Evolutionary conservation across 2,113 vertebrate species (phyloP).

Genomic region (Campylomormyrus tamandua): DNA sequence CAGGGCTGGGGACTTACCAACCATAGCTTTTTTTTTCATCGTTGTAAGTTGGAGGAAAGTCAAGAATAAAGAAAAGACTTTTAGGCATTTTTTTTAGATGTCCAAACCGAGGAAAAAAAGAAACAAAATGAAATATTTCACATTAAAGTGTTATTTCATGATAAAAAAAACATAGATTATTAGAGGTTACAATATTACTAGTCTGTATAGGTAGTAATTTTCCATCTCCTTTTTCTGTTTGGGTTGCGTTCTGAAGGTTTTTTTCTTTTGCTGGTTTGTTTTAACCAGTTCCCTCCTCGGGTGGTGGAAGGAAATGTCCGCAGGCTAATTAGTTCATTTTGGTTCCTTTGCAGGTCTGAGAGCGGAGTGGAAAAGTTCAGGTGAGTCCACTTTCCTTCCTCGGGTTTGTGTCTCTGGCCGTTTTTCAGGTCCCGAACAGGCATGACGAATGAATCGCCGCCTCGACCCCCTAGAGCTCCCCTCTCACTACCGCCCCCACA

Average conservation of each 20-base stretch:
- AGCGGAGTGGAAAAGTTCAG: constrained; percentile 62
- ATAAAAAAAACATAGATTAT: not conserved
- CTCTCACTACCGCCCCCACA: constrained; percentile 25
- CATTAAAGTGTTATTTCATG: not conserved
- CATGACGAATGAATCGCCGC: not conserved
- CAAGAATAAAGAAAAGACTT: not conserved
- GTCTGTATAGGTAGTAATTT: not conserved
- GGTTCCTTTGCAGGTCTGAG: constrained; percentile 53
- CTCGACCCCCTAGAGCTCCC: constrained; percentile 35
- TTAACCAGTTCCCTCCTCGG: not conserved
- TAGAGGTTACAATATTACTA: not conserved
- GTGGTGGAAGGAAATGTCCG: not conserved
- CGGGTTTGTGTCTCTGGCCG: not conserved
- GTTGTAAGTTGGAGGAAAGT: not conserved
- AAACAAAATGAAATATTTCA: not conserved
- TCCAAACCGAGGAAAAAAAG: not conserved
- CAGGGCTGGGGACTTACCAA: not conserved
- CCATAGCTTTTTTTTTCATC: not conserved
- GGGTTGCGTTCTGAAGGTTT: not conserved
- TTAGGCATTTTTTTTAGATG: not conserved
- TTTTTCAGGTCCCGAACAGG: not conserved
- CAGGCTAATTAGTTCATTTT: not conserved
- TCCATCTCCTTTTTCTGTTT: not conserved
- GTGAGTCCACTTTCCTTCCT: constrained; percentile 38
- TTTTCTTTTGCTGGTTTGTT: not conserved